Evolutionary conservation across 1,140 invertebrate genomes (phyloP).

Genomic region (Zelostemma sp.): DNA sequence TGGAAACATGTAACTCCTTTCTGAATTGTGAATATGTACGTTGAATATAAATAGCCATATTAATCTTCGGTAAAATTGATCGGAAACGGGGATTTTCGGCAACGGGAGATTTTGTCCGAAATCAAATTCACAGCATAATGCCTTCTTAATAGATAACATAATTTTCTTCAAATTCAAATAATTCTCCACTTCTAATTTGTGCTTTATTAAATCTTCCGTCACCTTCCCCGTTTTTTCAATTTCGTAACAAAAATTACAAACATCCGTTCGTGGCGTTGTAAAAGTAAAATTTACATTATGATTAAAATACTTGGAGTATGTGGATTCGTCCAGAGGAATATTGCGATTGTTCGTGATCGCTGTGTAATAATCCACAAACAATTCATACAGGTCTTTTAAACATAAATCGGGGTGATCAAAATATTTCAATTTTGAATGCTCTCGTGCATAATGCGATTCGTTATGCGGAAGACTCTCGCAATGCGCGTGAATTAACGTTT

Average conservation of each 20-base stretch:
- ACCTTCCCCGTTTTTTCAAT: too few species aligned
- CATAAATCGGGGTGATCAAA: background rate
- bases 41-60: too few species aligned
- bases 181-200: too few species aligned
- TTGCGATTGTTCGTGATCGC: background rate
- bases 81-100: too few species aligned
- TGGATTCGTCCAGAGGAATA: background rate
- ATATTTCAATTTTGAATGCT: slow-evolving; percentile 11
- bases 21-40: too few species aligned
- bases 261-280: background rate
- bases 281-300: background rate
- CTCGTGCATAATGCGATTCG: background rate
- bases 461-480: slow-evolving; percentile 20
- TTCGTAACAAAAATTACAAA: background rate
- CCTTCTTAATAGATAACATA: too few species aligned
- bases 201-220: too few species aligned
- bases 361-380: background rate
- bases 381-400: background rate
- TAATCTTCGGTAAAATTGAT: too few species aligned
- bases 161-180: too few species aligned
- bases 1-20: too few species aligned
- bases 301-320: background rate
- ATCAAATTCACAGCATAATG: too few species aligned
- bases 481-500: slow-evolving; percentile 16
- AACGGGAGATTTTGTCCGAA: too few species aligned